Base-by-base conservation (phyloP, 1,140 invertebrate genomes). In the Drosophila ercepeae region DNA sequence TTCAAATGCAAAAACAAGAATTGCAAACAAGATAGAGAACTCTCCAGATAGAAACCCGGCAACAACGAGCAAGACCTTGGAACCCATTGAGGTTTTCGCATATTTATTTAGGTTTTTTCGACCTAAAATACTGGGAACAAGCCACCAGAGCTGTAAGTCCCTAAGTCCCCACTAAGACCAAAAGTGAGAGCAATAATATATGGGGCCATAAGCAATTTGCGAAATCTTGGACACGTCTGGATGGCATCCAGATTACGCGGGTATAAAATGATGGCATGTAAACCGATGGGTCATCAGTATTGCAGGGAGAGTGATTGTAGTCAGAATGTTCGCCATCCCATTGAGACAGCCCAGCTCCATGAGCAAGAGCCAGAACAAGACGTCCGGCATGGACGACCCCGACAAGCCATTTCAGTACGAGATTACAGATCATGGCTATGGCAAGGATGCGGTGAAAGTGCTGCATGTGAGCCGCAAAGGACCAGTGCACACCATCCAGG, bases 371-470 rank as follows among this genome's bases (percentile, higher is more conserved):
- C 21, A 53, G 18, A 6, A 21, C 3, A 13, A 11, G 2, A 50
- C 88, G 5, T 14, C 27, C 0, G 13, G 39, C 0, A 9, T 23
- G 27, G 23, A 61, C 46, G 41, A 27, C n/a, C 36, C 59, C 6
- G 73, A 77, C 4, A 54, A 63, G 6, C 50, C 73, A 0, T 54
- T 32, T 48, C 75, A 68, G 34, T 95, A 95, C 71, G 92, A 93
- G 81, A 92, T 96, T 34, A 93, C 93, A 45, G 92, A 95, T 63
- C 92, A 94, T 48, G 94, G 94, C 8, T 96, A 96, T 89, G 95
- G 95, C 18, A 96, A 96, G 91, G 94, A 94, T 91, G 92, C 92
- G 52, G 94, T 96, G 0, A 96, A 96, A 82, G 91, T 96, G 0
- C 91, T 96, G 6, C 93, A 96, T 78, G 93, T 96, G 5, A 91